Evolutionary conservation across 2,888 invertebrate species (phyloP).

Genomic region (Amblyteles armatorius): DNA sequence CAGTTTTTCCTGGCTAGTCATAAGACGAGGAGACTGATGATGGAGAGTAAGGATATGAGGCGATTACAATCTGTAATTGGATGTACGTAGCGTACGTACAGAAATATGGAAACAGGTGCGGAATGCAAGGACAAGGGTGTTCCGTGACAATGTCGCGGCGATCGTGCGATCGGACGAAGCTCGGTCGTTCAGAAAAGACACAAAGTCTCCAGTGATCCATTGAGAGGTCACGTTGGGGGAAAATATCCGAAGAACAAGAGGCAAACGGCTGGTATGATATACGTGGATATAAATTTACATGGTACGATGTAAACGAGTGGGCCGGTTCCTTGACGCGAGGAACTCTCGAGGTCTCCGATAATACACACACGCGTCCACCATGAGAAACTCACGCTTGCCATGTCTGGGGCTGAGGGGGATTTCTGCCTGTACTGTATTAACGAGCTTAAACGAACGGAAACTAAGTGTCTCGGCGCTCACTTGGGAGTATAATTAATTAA

Average conservation of each 20-base stretch:
- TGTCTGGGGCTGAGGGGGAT: conserved; percentile 42
- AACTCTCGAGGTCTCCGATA: conserved; percentile 62
- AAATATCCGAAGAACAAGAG: conserved; percentile 11
- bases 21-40: background rate
- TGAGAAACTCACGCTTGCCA: conserved; percentile 58
- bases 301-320: conserved; percentile 81
- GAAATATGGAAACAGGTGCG: background rate
- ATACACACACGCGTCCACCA: conserved; percentile 53
- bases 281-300: conserved; percentile 79
- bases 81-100: background rate
- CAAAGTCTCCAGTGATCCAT: conserved; percentile 41
- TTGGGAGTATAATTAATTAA: conserved; percentile 84
- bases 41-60: background rate
- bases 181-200: background rate
- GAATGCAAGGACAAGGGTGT: background rate
- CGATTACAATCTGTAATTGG: background rate
- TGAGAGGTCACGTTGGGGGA: conserved; percentile 29
- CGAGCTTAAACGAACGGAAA: conserved; percentile 85
- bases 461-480: conserved; percentile 82
- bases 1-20: background rate
- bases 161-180: conserved; percentile 9
- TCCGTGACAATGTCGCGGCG: background rate
- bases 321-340: conserved; percentile 76
- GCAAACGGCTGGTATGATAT: conserved; percentile 43
- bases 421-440: conserved; percentile 78